A percentile compares a stretch with the other conserved stretches of the same genome.
These are phyloP conservation scores for Cheirogaleus major DNA, from an alignment of 2,797 vertebrate species.

Conservation along the genomic window DNA sequence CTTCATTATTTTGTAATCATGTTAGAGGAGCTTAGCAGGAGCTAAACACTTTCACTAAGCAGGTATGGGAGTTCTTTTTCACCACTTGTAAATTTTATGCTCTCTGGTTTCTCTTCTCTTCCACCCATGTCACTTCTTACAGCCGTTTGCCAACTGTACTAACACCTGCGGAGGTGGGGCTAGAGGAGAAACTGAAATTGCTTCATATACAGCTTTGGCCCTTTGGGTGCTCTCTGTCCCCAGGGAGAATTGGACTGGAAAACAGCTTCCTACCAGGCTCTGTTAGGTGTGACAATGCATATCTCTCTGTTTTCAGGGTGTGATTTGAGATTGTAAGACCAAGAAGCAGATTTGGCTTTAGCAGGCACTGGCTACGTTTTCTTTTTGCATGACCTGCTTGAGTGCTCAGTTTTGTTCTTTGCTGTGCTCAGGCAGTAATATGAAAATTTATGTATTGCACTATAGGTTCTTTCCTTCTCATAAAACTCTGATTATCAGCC, in stretches of 20 bases:
- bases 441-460: not conserved
- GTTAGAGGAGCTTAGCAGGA: slow-evolving; percentile 14
- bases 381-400: not conserved
- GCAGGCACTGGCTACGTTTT: not conserved
- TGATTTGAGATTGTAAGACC: slow-evolving; percentile 40
- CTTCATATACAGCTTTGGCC: slow-evolving; percentile 54
- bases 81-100: slow-evolving; percentile 32
- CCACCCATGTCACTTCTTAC: slow-evolving; percentile 39
- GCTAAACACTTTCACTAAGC: not conserved
- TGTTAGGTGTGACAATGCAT: slow-evolving; percentile 50
- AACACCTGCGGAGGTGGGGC: slow-evolving; percentile 45
- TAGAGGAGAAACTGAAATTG: slow-evolving; percentile 62
- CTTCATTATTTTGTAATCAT: slow-evolving; percentile 17
- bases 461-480: not conserved
- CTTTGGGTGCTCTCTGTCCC: slow-evolving; percentile 27
- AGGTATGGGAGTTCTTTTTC: not conserved
- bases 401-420: not conserved
- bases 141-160: slow-evolving; percentile 48
- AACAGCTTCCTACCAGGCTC: slow-evolving; percentile 36
- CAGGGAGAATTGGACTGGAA: slow-evolving; percentile 21
- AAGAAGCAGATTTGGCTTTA: slow-evolving; percentile 32
- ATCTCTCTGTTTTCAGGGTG: slow-evolving; percentile 52
- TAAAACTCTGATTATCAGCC: not conserved
- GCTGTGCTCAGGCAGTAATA: not conserved
- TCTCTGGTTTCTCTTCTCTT: slow-evolving; percentile 40